phyloP scores from a whole-genome alignment of 1,140 invertebrate species.

The Cydia pomonella region DNA sequence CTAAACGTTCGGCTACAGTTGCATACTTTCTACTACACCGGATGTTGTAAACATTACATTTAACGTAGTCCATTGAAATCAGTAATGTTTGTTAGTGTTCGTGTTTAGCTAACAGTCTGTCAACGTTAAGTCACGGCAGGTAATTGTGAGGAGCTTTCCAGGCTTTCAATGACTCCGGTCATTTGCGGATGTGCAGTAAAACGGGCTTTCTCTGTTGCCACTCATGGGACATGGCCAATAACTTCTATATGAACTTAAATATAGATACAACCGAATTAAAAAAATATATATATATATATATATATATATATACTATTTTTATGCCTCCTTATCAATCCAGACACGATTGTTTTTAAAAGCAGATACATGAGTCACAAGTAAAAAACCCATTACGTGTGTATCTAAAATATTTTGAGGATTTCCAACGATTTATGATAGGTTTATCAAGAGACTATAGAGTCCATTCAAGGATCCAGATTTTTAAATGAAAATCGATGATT shows the following conservation, averaged over 20 bases:
- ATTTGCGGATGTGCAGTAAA: not conserved
- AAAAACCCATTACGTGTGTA: too few relatives aligned
- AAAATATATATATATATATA: not conserved
- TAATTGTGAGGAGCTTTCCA: slow-evolving; percentile 19
- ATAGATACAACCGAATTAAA: not conserved
- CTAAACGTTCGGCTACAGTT: not conserved
- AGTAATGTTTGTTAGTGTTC: slow-evolving; percentile 1
- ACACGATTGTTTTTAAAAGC: too few relatives aligned
- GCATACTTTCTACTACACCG: slow-evolving; percentile 21
- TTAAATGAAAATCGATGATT: too few relatives aligned
- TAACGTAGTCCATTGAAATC: slow-evolving; percentile 1
- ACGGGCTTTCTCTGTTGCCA: slow-evolving; percentile 9
- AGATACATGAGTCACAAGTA: too few relatives aligned
- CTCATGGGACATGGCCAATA: not conserved
- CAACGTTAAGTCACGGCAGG: not conserved
- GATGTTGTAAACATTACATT: not conserved
- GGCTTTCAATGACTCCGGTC: slow-evolving; percentile 21
- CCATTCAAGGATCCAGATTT: too few relatives aligned
- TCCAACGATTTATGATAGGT: too few relatives aligned
- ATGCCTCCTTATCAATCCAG: not conserved
- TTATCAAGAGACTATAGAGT: too few relatives aligned
- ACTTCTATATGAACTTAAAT: not conserved
- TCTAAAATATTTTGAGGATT: too few relatives aligned
- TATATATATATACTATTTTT: not conserved
- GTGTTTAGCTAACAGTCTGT: not conserved